Percentiles rank a stretch among this genome's conserved stretches.
These are phyloP conservation scores for Campaea margaritaria DNA, from an alignment of 2,888 invertebrate genomes.

Conservation along the genomic window DNA sequence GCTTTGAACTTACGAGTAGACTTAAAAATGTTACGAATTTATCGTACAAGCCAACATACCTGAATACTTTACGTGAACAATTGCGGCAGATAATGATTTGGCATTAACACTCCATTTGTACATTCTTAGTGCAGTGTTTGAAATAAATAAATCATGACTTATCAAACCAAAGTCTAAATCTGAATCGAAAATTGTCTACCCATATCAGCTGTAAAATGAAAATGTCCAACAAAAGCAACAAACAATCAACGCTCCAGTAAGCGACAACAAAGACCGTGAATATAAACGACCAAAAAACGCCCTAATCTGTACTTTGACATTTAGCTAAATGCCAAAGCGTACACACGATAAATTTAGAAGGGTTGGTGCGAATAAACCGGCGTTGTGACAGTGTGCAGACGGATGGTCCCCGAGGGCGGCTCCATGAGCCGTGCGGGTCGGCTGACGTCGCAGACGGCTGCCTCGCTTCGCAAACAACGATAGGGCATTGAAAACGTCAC, in stretches of 20 bases:
- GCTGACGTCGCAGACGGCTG: slow-evolving; percentile 49
- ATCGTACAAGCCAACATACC: too few relatives aligned
- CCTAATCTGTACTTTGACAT: slow-evolving; percentile 35
- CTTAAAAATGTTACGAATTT: too few relatives aligned
- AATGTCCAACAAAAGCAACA: background rate
- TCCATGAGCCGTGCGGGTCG: slow-evolving; percentile 53
- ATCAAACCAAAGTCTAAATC: too few relatives aligned
- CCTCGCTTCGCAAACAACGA: slow-evolving; percentile 32
- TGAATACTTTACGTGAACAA: too few relatives aligned
- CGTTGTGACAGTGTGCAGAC: slow-evolving; percentile 59
- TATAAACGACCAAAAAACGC: slow-evolving; percentile 25
- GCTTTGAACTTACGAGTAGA: too few relatives aligned
- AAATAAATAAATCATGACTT: too few relatives aligned
- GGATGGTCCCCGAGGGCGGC: slow-evolving; percentile 55
- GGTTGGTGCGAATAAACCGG: slow-evolving; percentile 44
- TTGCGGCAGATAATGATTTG: too few relatives aligned
- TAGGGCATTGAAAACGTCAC: slow-evolving; percentile 22
- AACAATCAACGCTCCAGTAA: slow-evolving; percentile 25
- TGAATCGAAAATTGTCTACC: slow-evolving; percentile 1
- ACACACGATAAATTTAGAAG: slow-evolving; percentile 46
- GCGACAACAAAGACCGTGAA: slow-evolving; percentile 24
- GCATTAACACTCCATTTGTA: too few relatives aligned
- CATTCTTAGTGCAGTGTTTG: too few relatives aligned
- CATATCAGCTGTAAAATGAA: slow-evolving; percentile 4
- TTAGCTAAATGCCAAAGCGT: slow-evolving; percentile 37